Evolutionary conservation across 2,888 invertebrate species (phyloP).

Genomic region (Dryomyza anilis): DNA sequence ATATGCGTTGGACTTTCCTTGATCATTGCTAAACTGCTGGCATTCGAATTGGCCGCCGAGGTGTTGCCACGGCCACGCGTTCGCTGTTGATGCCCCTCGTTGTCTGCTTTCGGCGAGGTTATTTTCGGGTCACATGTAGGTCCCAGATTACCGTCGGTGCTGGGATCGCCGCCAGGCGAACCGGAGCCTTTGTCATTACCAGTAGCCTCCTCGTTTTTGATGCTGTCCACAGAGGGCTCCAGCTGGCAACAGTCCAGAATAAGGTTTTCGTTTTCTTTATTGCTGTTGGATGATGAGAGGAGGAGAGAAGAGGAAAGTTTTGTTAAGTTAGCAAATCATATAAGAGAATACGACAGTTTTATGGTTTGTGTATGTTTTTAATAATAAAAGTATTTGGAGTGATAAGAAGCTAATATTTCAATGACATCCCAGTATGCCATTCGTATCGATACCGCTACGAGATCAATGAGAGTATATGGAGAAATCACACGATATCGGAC

Average conservation of each 20-base stretch:
- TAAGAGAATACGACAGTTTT: background rate
- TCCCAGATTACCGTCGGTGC: constrained; percentile 62
- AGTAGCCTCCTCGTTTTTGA: constrained; percentile 77
- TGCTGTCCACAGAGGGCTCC: constrained; percentile 77
- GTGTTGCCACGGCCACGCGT: constrained; percentile 51
- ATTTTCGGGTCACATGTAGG: constrained; percentile 55
- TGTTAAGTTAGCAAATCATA: background rate
- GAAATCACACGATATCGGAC: too few species aligned
- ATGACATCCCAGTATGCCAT: too few species aligned
- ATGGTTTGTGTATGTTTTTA: background rate
- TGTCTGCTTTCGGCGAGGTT: constrained; percentile 62
- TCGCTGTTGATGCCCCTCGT: constrained; percentile 46
- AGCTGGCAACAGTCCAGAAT: constrained; percentile 94
- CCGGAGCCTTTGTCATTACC: constrained; percentile 80
- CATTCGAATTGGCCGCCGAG: constrained; percentile 48
- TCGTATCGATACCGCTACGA: too few species aligned
- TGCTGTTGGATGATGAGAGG: constrained; percentile 41
- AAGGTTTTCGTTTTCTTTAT: constrained; percentile 80
- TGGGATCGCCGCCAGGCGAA: constrained; percentile 83
- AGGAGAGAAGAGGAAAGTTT: background rate
- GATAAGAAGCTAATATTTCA: too few species aligned
- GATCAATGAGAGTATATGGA: too few species aligned
- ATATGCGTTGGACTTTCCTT: constrained; percentile 47
- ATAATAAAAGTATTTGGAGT: too few species aligned
- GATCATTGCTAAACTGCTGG: constrained; percentile 48